These are phyloP conservation scores for Montipora capitata DNA, from an alignment of 92 coral and sea anemone genomes.

Conservation along the genomic window DNA sequence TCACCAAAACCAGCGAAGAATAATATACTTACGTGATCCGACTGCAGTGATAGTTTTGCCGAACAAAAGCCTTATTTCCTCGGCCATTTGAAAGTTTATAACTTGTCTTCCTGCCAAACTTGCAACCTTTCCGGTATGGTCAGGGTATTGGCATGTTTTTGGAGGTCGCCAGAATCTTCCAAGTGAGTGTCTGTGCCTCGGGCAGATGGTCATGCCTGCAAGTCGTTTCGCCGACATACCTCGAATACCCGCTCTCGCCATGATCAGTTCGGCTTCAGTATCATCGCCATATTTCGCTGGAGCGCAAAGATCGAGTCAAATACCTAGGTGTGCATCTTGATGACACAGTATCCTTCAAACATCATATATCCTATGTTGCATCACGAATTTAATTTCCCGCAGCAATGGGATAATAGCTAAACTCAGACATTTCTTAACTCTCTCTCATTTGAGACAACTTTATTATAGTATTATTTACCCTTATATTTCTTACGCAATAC, in stretches of 20 bases:
- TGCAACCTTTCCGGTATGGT: background rate
- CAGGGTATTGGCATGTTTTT: no score
- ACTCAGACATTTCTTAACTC: conserved; percentile 57
- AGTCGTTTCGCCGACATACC: conserved; percentile 23
- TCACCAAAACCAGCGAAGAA: no score
- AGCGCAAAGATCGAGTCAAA: no score
- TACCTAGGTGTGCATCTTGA: no score
- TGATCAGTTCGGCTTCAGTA: conserved; percentile 57
- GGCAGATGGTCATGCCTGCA: conserved; percentile 63
- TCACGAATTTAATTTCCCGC: conserved; percentile 40
- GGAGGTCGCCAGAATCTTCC: conserved; percentile 59
- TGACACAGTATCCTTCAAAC: no score
- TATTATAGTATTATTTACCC: no score
- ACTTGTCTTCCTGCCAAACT: conserved; percentile 54
- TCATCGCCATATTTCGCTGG: conserved; percentile 14
- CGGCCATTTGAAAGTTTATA: conserved; percentile 48
- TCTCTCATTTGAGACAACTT: background rate
- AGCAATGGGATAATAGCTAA: background rate
- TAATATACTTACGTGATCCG: conserved; percentile 10
- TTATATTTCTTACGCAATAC: no score
- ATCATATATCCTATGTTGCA: conserved; percentile 20
- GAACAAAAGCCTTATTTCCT: background rate
- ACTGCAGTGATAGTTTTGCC: conserved; percentile 20
- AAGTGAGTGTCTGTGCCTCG: conserved; percentile 58
- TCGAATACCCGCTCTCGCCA: conserved; percentile 55